Conservation (phyloP, 2,888 invertebrate genomes). For the Allolobophora icterica region DNA sequence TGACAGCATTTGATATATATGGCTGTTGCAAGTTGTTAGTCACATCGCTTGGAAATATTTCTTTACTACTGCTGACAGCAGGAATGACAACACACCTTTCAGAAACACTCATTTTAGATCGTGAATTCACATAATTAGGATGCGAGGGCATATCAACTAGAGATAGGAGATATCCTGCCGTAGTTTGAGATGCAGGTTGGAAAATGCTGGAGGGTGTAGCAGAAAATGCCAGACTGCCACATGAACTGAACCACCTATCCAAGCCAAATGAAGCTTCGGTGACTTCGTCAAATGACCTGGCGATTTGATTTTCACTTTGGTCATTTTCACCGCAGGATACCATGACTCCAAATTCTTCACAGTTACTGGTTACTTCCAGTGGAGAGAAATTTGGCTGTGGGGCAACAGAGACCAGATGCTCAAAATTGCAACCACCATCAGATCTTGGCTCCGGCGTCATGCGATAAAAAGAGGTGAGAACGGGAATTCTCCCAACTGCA, state of each 20-base stretch:
- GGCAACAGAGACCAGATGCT: not conserved
- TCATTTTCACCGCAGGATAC: not conserved
- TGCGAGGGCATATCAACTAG: no score
- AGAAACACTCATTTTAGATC: no score
- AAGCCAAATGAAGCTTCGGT: not conserved
- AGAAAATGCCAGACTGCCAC: no score
- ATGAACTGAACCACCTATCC: not conserved
- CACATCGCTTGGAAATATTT: no score
- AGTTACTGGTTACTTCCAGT: not conserved
- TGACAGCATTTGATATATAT: not conserved
- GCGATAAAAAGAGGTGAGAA: not conserved
- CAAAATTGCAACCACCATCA: not conserved
- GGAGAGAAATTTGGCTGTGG: not conserved
- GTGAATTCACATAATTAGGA: no score
- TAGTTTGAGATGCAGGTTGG: no score
- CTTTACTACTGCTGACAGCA: no score
- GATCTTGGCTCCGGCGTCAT: not conserved
- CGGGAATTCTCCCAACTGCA: not conserved
- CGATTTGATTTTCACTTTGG: not conserved
- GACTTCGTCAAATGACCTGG: not conserved
- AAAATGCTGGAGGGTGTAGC: no score
- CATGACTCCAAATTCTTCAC: not conserved
- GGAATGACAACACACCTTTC: no score
- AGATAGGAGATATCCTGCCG: no score
- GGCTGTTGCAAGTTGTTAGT: no score